Base-by-base conservation (phyloP, 2,797 vertebrate genomes). In the Sebastes vulpes region DNA sequence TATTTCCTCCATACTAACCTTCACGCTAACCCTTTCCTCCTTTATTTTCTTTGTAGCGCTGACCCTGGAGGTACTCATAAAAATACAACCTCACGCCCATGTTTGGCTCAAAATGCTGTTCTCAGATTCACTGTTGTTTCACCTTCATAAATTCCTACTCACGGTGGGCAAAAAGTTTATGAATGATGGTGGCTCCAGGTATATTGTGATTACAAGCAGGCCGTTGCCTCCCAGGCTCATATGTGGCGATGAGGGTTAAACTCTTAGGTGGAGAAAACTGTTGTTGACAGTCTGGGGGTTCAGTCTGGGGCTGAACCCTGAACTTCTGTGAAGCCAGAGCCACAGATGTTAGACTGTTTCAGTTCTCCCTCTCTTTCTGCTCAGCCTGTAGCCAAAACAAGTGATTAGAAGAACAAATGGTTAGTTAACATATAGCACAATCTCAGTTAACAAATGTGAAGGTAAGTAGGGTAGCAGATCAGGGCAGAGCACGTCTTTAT, bases 241-340 rank as follows among this genome's bases (percentile, higher is more conserved):
- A 10, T 28, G 60, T 26, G 29, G 28, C 7, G 56, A 32, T 71
- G 53, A 63, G 50, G 42, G 38, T 65, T 54, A 23, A 79, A 64
- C 58, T 28, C 21, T 32, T 23, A 28, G n/a, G 48, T 21, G 3
- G 50, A 35, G 65, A 70, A 65, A 65, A 42, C 48, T 74, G 18
- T 25, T 52, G 64, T 54, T 65, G 77, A 70, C 56, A 71, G 71
- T 66, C 56, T 53, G 35, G 31, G 35, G 65, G 28, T 79, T 82
- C 54, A 57, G 25, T 69, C 72, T 54, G 69, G 59, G 32, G 48
- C 21, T 71, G 53, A 67, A 54, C n/a, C 2, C n/a, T 56, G 59
- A 74, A 79, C 52, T 14, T 57, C 21, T 35, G 48, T n/a, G 29
- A 38, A 70, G 54, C 20, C 26, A 28, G 11, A 68, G 46, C 29